Evolutionary conservation across 2,888 invertebrate species (phyloP).

Genomic region (Venusia cambrica): DNA sequence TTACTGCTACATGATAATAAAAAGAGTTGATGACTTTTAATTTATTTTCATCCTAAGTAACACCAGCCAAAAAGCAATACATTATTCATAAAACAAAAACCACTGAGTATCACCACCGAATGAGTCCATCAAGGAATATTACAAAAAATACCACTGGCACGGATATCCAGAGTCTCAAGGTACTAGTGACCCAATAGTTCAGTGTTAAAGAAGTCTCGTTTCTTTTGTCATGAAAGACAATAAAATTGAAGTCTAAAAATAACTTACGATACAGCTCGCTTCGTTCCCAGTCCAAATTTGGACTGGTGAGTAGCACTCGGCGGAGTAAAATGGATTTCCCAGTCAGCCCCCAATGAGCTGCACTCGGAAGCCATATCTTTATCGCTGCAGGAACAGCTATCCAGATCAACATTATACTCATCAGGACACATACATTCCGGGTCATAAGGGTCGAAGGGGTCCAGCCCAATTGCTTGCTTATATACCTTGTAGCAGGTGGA

Average conservation of each 20-base stretch:
- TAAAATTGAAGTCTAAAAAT: no score
- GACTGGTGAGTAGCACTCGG: conserved; percentile 36
- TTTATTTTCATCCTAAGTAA: no score
- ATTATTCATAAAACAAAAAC: not conserved
- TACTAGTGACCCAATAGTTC: no score
- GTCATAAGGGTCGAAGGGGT: conserved; percentile 39
- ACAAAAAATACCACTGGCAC: no score
- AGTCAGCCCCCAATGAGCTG: conserved; percentile 59
- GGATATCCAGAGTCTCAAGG: no score
- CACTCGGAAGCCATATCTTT: conserved; percentile 46
- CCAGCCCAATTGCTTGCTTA: conserved; percentile 46
- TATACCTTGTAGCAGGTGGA: conserved; percentile 51
- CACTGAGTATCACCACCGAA: not conserved
- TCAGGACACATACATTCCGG: conserved; percentile 35
- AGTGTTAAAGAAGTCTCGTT: no score
- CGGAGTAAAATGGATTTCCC: conserved; percentile 68
- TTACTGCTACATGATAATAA: conserved; percentile 47
- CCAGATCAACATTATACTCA: conserved; percentile 23
- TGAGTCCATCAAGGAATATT: not conserved
- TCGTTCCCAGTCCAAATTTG: no score
- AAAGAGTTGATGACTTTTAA: no score
- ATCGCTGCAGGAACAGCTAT: conserved; percentile 42
- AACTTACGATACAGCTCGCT: no score
- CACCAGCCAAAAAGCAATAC: conserved; percentile 8
- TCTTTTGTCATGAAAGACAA: no score